These are phyloP conservation scores for Adrianichthys oophorus DNA, from an alignment of 2,797 vertebrate genomes.

Conservation along the genomic window DNA sequence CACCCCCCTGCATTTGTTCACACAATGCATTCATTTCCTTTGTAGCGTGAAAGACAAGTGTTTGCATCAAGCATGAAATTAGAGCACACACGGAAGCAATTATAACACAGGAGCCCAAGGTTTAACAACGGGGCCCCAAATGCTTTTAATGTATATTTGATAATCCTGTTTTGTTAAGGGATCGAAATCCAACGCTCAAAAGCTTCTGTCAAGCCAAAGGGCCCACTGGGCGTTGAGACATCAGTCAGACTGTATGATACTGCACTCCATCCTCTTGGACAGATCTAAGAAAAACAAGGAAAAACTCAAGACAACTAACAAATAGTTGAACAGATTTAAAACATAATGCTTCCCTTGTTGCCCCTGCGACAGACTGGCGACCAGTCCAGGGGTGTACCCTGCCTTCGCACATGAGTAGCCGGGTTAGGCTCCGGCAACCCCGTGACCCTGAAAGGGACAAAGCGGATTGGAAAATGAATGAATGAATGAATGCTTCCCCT, in stretches of 20 bases:
- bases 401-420: too few species aligned
- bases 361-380: too few species aligned
- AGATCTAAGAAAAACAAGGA: too few species aligned
- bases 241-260: background rate
- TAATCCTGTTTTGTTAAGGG: constrained; percentile 33
- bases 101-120: constrained; percentile 36
- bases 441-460: too few species aligned
- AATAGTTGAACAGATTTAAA: too few species aligned
- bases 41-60: constrained; percentile 39
- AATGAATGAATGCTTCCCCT: too few species aligned
- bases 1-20: constrained; percentile 17
- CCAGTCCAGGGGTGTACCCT: too few species aligned
- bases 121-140: constrained; percentile 30
- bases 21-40: constrained; percentile 15
- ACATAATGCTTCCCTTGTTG: too few species aligned
- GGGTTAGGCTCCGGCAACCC: too few species aligned
- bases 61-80: constrained; percentile 51
- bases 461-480: too few species aligned
- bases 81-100: constrained; percentile 34
- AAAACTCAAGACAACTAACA: too few species aligned
- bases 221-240: constrained; percentile 38
- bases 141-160: constrained; percentile 51
- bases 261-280: too few species aligned
- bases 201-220: constrained; percentile 40
- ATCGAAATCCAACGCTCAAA: constrained; percentile 40